Percentiles rank a stretch among this genome's conserved stretches.
Evolutionary conservation across 2,113 vertebrate genomes (phyloP).

Genomic region (Corydoras maculifer): DNA sequence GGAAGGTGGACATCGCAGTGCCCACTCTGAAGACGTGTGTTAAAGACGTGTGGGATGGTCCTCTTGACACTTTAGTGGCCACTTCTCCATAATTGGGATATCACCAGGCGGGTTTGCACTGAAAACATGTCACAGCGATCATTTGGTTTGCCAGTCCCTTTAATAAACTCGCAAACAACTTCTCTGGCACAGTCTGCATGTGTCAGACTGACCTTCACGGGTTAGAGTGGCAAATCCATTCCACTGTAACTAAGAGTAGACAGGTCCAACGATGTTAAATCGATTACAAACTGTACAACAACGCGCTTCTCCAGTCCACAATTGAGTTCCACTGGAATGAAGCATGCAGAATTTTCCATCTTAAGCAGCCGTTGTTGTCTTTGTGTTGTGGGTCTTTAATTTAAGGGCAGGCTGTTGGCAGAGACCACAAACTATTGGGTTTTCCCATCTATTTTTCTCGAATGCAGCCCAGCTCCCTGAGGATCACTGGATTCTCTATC

Average conservation of each 20-base stretch:
- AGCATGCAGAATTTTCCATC: constrained; percentile 30
- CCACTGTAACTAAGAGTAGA: background rate
- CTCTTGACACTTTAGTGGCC: constrained; percentile 40
- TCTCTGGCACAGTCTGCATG: constrained; percentile 23
- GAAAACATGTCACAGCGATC: constrained; percentile 41
- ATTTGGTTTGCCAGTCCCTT: constrained; percentile 30
- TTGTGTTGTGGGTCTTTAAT: constrained; percentile 35
- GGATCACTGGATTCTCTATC: constrained; percentile 30
- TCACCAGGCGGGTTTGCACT: constrained; percentile 35
- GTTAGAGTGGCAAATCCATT: constrained; percentile 12
- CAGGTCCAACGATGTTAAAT: constrained; percentile 1
- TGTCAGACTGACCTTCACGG: constrained; percentile 7
- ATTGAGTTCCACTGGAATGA: constrained; percentile 27
- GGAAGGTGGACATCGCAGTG: constrained; percentile 30
- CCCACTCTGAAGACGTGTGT: constrained; percentile 40
- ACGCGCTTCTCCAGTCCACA: constrained; percentile 7
- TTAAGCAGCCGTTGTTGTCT: constrained; percentile 21
- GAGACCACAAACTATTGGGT: constrained; percentile 32
- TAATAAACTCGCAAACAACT: constrained; percentile 41
- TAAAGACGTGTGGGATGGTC: constrained; percentile 33
- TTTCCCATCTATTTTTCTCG: constrained; percentile 29
- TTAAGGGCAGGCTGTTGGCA: constrained; percentile 28
- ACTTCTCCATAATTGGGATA: constrained; percentile 44
- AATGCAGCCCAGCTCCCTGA: constrained; percentile 17
- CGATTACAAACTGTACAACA: constrained; percentile 10